Evolutionary conservation across 2,113 vertebrate species (phyloP).

Genomic region (Myotis yumanensis): DNA sequence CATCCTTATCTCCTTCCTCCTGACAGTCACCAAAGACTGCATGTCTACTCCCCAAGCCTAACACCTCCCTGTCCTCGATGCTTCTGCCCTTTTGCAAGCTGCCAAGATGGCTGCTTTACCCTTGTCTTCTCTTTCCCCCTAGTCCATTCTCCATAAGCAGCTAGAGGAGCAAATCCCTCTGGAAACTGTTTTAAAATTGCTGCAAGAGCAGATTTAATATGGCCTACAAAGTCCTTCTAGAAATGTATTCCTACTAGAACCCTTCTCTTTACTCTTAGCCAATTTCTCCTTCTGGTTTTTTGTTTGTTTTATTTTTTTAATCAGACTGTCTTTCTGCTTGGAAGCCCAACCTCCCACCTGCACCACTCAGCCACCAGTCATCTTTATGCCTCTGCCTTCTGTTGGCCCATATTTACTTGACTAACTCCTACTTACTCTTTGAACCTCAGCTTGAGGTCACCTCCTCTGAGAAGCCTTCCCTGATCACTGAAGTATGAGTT

Average conservation of each 20-base stretch:
- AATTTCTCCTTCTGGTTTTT: background rate
- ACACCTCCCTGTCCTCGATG: accelerated
- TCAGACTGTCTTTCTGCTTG: background rate
- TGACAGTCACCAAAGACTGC: background rate
- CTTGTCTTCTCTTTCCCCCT: background rate
- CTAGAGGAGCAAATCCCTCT: background rate
- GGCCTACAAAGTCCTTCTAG: background rate
- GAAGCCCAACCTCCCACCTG: background rate
- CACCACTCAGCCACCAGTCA: accelerated
- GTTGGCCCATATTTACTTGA: accelerated
- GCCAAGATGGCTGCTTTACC: background rate
- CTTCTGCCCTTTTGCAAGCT: no score
- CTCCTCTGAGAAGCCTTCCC: background rate
- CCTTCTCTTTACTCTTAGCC: background rate
- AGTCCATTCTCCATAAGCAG: background rate
- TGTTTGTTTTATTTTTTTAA: background rate
- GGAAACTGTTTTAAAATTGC: background rate
- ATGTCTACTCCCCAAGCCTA: background rate
- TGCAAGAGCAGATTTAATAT: background rate
- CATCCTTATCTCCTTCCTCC: background rate
- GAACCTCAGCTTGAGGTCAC: background rate
- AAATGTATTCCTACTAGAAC: background rate
- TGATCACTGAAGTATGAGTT: background rate
- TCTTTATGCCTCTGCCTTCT: background rate
- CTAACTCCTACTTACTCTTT: background rate